phyloP scores from a whole-genome alignment of 2,113 vertebrate genomes.

The Apteryx owenii region DNA sequence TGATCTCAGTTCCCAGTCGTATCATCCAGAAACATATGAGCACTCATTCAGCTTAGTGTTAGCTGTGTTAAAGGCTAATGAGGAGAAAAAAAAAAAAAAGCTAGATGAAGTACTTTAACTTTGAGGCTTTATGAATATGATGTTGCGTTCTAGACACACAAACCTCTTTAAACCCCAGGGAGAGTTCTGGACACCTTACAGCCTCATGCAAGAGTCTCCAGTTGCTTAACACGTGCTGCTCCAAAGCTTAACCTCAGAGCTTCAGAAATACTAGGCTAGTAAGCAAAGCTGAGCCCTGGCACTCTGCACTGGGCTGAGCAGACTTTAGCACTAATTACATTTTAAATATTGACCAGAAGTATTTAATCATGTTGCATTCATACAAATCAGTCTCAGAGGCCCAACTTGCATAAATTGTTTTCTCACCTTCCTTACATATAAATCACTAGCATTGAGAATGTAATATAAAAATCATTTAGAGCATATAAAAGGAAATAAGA shows the following conservation, averaged over 20 bases:
- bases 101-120: background rate
- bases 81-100: background rate
- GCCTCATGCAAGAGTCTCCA: background rate
- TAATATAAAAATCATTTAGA: background rate
- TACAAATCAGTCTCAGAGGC: background rate
- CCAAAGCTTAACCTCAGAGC: background rate
- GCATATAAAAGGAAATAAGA: background rate
- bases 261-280: background rate
- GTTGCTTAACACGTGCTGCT: background rate
- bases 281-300: background rate
- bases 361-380: background rate
- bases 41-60: background rate
- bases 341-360: background rate
- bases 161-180: background rate
- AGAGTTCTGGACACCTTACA: background rate
- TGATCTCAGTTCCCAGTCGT: constrained; percentile 56
- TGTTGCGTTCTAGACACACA: background rate
- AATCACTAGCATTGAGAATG: background rate
- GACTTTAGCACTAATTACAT: background rate
- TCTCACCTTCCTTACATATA: background rate
- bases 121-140: background rate
- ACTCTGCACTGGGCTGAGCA: background rate
- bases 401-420: background rate
- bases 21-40: constrained; percentile 26
- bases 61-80: background rate